phyloP scores from a whole-genome alignment of 1,140 invertebrate species.

The Venturia canescens region DNA sequence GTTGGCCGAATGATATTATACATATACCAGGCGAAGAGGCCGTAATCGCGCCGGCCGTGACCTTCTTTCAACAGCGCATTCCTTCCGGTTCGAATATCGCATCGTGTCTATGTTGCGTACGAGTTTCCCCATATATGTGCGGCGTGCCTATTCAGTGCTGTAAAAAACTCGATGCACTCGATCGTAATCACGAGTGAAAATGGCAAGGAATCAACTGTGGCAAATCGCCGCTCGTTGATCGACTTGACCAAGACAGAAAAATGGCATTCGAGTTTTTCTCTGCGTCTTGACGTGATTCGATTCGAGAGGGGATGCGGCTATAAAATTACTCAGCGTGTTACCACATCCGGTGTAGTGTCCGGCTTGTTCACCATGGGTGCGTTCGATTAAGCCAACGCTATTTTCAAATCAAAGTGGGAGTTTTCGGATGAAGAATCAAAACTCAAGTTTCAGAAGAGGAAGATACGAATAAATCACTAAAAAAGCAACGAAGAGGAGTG shows the following conservation, averaged over 20 bases:
- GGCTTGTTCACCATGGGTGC: not conserved
- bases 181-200: conserved; percentile 60
- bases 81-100: conserved; percentile 55
- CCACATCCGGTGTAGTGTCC: conserved; percentile 35
- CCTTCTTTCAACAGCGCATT: conserved; percentile 58
- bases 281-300: not conserved
- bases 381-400: not conserved
- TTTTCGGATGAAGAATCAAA: too few relatives aligned
- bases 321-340: conserved; percentile 20
- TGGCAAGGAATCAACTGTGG: conserved; percentile 44
- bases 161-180: conserved; percentile 48
- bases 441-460: not conserved
- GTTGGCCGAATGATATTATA: not conserved
- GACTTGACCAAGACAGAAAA: not conserved
- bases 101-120: conserved; percentile 21
- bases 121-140: not conserved
- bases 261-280: not conserved
- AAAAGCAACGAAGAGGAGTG: not conserved
- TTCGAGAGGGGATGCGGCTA: not conserved
- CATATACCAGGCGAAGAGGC: not conserved
- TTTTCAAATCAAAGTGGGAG: not conserved
- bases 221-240: conserved; percentile 42
- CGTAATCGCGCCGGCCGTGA: conserved; percentile 61
- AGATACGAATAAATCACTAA: not conserved
- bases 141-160: conserved; percentile 52